Conservation (phyloP, 1,140 invertebrate genomes). For the Papilio helenus region DNA sequence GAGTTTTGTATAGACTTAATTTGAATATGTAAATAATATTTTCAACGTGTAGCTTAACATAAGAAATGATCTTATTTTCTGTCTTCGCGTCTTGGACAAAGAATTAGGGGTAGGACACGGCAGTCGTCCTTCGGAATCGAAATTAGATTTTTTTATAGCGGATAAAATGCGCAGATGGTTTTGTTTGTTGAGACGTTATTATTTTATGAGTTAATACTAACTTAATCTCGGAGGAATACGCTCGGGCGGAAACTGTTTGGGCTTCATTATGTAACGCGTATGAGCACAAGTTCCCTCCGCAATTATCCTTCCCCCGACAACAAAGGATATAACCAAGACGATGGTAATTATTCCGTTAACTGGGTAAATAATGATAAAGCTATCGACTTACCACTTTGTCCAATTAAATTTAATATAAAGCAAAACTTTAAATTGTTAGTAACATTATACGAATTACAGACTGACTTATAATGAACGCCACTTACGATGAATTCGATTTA, state of each 20-base stretch:
- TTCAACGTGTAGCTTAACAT: slow-evolving; percentile 64
- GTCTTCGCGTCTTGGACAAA: slow-evolving; percentile 47
- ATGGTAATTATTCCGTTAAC: slow-evolving; percentile 73
- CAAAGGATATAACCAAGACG: slow-evolving; percentile 36
- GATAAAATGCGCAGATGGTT: slow-evolving; percentile 39
- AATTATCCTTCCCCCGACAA: slow-evolving; percentile 57
- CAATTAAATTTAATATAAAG: slow-evolving; percentile 45
- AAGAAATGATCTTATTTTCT: slow-evolving; percentile 55
- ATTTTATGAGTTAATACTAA: slow-evolving; percentile 38
- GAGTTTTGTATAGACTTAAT: slow-evolving; percentile 80
- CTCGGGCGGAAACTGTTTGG: slow-evolving; percentile 45
- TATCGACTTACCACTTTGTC: slow-evolving; percentile 55
- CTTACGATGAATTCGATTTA: neutral
- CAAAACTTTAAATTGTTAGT: slow-evolving; percentile 21
- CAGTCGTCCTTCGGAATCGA: slow-evolving; percentile 24
- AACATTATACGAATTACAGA: slow-evolving; percentile 10
- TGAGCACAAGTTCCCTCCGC: slow-evolving; percentile 49
- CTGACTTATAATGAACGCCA: slow-evolving; percentile 4
- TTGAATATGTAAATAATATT: slow-evolving; percentile 80
- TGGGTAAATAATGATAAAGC: slow-evolving; percentile 75
- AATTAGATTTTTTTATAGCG: slow-evolving; percentile 41
- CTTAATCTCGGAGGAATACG: slow-evolving; percentile 27
- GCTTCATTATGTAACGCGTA: slow-evolving; percentile 53
- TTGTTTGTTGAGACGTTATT: slow-evolving; percentile 28
- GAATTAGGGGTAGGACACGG: slow-evolving; percentile 11